Evolutionary conservation across 2,113 vertebrate genomes (phyloP), one percentile per base, ranked within the genome.

Genomic region (Albula goreensis): DNA sequence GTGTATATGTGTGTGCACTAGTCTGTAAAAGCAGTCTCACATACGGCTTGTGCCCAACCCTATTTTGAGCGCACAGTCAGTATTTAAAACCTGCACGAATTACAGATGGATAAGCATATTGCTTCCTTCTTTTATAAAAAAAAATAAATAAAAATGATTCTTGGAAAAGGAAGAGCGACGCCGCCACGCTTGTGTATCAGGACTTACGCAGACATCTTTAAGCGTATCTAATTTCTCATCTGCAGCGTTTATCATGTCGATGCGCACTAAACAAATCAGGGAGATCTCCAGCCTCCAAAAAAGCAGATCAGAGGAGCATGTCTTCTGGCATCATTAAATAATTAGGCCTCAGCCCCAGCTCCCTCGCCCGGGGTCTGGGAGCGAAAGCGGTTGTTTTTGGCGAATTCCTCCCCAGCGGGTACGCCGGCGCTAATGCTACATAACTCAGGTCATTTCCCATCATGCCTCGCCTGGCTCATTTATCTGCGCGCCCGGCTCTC

Each of bases 271-370:
- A 82, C 60, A 60, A 41, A 41, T 82, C 9, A 82, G 56, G 12
- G 41, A 25, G 25, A 82, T 82, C 11, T 8, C 17, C 52, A 5
- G 2, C 4, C 17, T 3, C 8, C 22, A 22, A 4, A 70, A 70
- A 70, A 17, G n/a, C 13, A 31, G 53, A 8, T 51, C 22, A 17
- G 22, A 60, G 12, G 51, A 57, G 19, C 11, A 9, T 57, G 81
- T 70, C 52, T 53, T 57, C n/a, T 57, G 53, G n/a, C 52, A 82
- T 82, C 41, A 15, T 57, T 22, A 57, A 57, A 82, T 82, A 57
- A 82, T 82, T 82, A 81, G 13, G 50, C 49, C 4, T 52, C 25
- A 10, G 80, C 12, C 81, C 60, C 19, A n/a, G 31, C 31, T 41
- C 63, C 10, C 56, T n/a, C 15, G 17, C 57, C 31, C 60, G n/a